Evolutionary conservation across 2,888 invertebrate genomes (phyloP).

Genomic region (Tigriopus californicus): DNA sequence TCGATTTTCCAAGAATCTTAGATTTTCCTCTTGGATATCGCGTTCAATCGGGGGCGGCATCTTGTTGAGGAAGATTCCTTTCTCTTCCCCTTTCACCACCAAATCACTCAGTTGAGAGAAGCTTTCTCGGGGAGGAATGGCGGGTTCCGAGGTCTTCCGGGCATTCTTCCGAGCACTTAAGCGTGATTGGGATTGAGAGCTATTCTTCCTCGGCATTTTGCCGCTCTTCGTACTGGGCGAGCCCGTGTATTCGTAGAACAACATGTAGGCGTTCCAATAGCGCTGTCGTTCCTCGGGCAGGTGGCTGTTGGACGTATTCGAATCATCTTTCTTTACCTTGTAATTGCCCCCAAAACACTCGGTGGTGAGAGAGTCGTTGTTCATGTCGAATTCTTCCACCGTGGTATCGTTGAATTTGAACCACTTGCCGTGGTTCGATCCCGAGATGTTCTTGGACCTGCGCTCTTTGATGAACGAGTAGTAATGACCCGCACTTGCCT

Average conservation of each 20-base stretch:
- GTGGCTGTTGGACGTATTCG: not conserved
- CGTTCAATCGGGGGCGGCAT: not conserved
- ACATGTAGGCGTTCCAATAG: constrained; percentile 36
- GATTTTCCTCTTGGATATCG: constrained; percentile 17
- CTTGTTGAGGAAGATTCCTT: constrained; percentile 23
- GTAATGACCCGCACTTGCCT: constrained; percentile 36
- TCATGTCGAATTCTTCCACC: constrained; percentile 33
- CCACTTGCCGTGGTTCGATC: constrained; percentile 26
- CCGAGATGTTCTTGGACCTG: constrained; percentile 24
- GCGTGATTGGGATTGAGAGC: constrained; percentile 17
- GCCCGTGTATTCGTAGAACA: constrained; percentile 32
- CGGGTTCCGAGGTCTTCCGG: not conserved
- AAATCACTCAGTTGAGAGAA: constrained; percentile 31
- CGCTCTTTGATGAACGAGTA: constrained; percentile 31
- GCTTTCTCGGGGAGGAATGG: constrained; percentile 25
- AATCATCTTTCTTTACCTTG: constrained; percentile 26
- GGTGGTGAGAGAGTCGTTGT: constrained; percentile 28
- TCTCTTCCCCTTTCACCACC: constrained; percentile 30
- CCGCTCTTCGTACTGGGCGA: constrained; percentile 22
- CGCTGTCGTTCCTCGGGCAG: constrained; percentile 32
- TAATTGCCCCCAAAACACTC: constrained; percentile 35
- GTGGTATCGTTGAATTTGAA: constrained; percentile 34
- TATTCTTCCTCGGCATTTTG: constrained; percentile 19
- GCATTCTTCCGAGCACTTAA: not conserved
- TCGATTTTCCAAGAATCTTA: constrained; percentile 23